Conservation (phyloP, 2,797 vertebrate genomes). For the Microctenopoma steveboyesi region DNA sequence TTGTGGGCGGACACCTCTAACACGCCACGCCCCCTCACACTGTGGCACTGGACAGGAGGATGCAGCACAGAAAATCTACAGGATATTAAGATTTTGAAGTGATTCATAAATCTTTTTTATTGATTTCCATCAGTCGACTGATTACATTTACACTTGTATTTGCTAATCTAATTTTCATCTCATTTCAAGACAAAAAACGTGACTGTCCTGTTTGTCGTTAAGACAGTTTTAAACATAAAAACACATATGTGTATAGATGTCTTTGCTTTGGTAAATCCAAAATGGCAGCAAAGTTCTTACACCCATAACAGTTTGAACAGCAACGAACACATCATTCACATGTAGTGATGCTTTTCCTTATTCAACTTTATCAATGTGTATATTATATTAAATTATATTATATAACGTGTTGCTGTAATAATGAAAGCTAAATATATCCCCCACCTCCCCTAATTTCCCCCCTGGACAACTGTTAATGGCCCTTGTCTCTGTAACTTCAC, state of each 20-base stretch:
- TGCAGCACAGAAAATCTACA: background rate
- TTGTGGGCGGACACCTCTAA: conserved; percentile 67
- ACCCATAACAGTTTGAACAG: background rate
- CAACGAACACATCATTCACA: background rate
- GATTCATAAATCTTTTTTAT: background rate
- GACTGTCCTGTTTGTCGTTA: too few relatives aligned
- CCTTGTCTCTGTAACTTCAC: conserved; percentile 51
- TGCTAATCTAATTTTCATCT: background rate
- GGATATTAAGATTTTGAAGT: background rate
- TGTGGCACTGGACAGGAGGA: background rate
- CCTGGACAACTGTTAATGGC: conserved; percentile 58
- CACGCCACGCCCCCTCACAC: conserved; percentile 50
- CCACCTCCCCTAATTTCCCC: conserved; percentile 45
- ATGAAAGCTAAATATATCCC: background rate
- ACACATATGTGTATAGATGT: fast-evolving
- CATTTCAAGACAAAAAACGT: background rate
- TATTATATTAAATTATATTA: too few relatives aligned
- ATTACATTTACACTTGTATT: background rate
- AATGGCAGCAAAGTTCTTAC: background rate
- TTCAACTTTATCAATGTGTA: too few relatives aligned
- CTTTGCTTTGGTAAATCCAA: background rate
- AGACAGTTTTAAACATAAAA: background rate
- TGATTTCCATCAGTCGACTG: background rate
- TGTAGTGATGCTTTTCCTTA: background rate
- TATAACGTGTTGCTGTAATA: background rate